Base-by-base conservation (phyloP, 2,797 vertebrate genomes). In the Sebastes trivittatus region DNA sequence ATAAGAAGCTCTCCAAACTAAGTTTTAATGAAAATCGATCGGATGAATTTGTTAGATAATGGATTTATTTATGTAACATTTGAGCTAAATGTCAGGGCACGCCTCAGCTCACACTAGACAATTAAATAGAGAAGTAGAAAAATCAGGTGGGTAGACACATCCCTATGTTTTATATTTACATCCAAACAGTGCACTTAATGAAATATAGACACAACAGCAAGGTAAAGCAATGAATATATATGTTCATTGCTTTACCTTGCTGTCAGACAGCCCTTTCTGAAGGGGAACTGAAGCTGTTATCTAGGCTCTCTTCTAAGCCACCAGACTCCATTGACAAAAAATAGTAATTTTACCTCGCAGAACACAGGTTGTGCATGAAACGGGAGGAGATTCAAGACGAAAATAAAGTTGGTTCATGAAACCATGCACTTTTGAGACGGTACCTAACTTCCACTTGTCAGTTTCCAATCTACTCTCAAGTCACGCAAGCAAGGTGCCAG, bases 71-170 rank as follows among this genome's bases (percentile, higher is more conserved):
- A 34, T 67, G 77, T 72, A 78, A 66, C 67, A 78, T 84, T 80
- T 78, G 27, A 80, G 58, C 8, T 9, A 86, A 88, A 86, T 89
- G 84, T 73, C 84, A 90, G 25, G 54, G 30, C 72, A n/a, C 59
- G 63, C 66, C 34, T 52, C 8, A 46, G 23, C 63, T 11, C 8
- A 29, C 32, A 62, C 27, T 4, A 7, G 29, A 58, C 30, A 58
- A 32, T 62, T 74, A 71, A 68, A 64, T 2, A 36, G 34, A 54
- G 20, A 54, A 14, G n/a, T 5, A 9, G 7, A 42, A 32, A 23
- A 61, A 75, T 18, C 23, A 38, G 27, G 42, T 27, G 46, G 23
- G 13, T 1, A 38, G 30, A 42, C 7, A 42, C 7, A 67, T 46
- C 4, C 5, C 9, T 3, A 1, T 3, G 7, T 56, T 49, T 67